A percentile compares a stretch with the other conserved stretches of the same genome.
Conservation (phyloP, 2,797 vertebrate genomes). For the Parambassis ranga region DNA sequence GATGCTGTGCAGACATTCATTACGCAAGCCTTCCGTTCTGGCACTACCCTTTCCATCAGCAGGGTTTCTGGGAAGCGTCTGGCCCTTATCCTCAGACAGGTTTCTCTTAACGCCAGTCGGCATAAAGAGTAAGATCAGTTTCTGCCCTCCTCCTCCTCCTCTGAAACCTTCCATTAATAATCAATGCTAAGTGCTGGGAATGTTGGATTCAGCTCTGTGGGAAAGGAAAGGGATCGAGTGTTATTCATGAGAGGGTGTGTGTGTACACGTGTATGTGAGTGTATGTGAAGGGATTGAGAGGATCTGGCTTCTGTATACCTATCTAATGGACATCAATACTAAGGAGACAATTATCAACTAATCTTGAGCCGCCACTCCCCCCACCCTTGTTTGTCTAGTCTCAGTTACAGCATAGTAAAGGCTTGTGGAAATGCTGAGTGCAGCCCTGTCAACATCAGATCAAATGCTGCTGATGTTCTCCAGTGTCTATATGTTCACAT, state of each 20-base stretch:
- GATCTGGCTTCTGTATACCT: constrained; percentile 25
- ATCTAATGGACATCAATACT: constrained; percentile 68
- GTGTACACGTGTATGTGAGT: neutral
- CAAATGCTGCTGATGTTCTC: no score
- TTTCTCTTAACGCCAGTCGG: constrained; percentile 53
- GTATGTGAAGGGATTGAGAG: constrained; percentile 20
- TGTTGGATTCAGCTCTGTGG: constrained; percentile 38
- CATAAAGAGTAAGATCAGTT: constrained; percentile 56
- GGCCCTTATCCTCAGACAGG: constrained; percentile 29
- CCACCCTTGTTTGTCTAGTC: neutral
- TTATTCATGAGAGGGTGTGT: neutral
- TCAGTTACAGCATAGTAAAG: constrained; percentile 31
- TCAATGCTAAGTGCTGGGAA: constrained; percentile 78
- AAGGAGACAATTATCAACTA: constrained; percentile 63
- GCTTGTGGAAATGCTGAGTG: constrained; percentile 48
- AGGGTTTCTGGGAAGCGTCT: constrained; percentile 58
- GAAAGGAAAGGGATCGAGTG: constrained; percentile 50
- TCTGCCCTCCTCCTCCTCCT: constrained; percentile 47
- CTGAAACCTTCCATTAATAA: constrained; percentile 75
- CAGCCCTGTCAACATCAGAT: neutral
- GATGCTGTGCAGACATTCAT: constrained; percentile 15
- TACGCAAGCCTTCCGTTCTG: constrained; percentile 13
- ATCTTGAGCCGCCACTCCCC: constrained; percentile 18
- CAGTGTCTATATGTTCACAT: neutral
- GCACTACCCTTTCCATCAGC: constrained; percentile 26